Evolutionary conservation across 2,113 vertebrate species (phyloP).

Genomic region (Lagenorhynchus albirostris): DNA sequence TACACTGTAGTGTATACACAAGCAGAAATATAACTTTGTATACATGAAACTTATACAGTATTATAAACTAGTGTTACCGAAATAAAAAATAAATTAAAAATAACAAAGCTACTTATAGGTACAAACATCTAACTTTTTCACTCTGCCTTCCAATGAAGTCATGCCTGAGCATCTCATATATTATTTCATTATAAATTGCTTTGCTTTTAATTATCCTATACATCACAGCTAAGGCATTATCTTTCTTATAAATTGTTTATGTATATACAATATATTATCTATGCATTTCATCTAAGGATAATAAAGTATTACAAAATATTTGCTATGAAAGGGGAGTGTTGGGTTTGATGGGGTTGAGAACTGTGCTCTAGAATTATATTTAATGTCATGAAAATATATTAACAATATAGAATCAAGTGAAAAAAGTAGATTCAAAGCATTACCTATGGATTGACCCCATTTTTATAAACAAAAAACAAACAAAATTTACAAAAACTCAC

Average conservation of each 20-base stretch:
- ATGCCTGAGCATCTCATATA: neutral
- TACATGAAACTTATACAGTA: neutral
- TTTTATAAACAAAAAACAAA: neutral
- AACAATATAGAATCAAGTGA: neutral
- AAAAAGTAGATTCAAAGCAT: slow-evolving; percentile 11
- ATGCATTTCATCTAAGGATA: neutral
- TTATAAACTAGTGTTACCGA: neutral
- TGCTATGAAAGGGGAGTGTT: neutral
- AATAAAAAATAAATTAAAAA: neutral
- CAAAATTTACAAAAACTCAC: neutral
- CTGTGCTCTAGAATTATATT: neutral
- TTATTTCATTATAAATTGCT: slow-evolving; percentile 32
- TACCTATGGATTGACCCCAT: neutral
- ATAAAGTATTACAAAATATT: slow-evolving; percentile 26
- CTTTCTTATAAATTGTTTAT: slow-evolving; percentile 7
- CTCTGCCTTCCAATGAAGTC: neutral
- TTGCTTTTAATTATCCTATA: slow-evolving; percentile 22
- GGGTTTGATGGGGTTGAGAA: neutral
- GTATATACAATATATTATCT: neutral
- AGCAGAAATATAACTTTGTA: neutral
- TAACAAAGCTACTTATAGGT: neutral
- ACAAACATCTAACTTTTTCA: neutral
- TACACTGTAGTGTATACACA: neutral
- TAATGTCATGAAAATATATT: slow-evolving; percentile 1
- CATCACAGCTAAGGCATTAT: neutral